These are phyloP conservation scores for Lucilia cuprina DNA, from an alignment of 1,140 invertebrate genomes.

Conservation along the genomic window DNA sequence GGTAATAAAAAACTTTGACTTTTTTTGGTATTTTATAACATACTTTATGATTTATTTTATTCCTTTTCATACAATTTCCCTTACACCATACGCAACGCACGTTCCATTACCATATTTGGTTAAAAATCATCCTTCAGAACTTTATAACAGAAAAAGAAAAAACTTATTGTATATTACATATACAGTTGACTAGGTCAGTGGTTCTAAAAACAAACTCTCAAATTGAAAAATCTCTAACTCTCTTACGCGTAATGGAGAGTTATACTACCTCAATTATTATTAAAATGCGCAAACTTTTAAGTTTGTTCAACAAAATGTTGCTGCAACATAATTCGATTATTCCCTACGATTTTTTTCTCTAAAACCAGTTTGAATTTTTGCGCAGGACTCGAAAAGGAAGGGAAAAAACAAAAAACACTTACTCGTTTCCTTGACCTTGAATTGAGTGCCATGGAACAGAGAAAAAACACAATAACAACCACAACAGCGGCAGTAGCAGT, in stretches of 20 bases:
- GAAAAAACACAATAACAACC: not conserved
- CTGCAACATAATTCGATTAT: not conserved
- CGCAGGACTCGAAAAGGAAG: not conserved
- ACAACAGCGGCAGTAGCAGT: not conserved
- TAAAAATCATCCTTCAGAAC: not conserved
- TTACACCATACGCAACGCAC: not conserved
- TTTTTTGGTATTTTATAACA: too few species aligned
- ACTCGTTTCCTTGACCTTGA: slow-evolving; percentile 29
- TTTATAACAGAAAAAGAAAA: not conserved
- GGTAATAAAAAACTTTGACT: too few species aligned
- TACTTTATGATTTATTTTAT: too few species aligned
- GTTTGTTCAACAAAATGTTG: slow-evolving; percentile 4
- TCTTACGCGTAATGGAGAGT: not conserved
- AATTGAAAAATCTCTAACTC: not conserved
- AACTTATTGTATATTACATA: not conserved
- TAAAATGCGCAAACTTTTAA: not conserved
- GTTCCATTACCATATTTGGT: not conserved
- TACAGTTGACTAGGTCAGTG: slow-evolving; percentile 30
- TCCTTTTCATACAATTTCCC: not conserved
- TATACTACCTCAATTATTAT: not conserved
- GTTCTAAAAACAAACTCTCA: not conserved
- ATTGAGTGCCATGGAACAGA: not conserved
- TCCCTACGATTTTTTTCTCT: not conserved
- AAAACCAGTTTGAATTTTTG: slow-evolving; percentile 5
- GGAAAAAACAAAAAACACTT: not conserved